phyloP scores from a whole-genome alignment of 2,888 invertebrate genomes.

The Pristionchus japonicus region DNA sequence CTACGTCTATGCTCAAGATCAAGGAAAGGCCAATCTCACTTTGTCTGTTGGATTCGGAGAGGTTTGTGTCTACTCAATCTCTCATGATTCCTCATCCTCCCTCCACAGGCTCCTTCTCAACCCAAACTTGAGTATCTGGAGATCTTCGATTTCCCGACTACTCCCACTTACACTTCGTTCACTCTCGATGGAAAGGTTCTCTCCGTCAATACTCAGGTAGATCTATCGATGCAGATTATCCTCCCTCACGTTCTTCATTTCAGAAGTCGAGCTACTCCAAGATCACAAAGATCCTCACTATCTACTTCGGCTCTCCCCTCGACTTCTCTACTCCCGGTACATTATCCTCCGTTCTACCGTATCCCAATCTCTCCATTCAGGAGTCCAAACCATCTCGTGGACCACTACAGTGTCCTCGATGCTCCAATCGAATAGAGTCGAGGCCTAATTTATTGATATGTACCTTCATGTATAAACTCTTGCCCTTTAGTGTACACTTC shows the following conservation, averaged over 20 bases:
- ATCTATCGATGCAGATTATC: background rate
- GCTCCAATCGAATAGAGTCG: background rate
- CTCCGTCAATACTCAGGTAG: conserved; percentile 50
- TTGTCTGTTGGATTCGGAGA: background rate
- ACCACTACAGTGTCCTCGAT: background rate
- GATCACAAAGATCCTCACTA: background rate
- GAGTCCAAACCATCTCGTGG: conserved; percentile 32
- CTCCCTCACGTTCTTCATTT: background rate
- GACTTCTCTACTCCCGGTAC: conserved; percentile 30
- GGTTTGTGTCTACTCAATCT: background rate
- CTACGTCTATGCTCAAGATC: background rate
- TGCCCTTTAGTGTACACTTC: background rate
- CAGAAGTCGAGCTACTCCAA: conserved; percentile 38
- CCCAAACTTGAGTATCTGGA: conserved; percentile 66
- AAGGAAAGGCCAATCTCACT: conserved; percentile 14
- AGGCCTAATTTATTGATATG: background rate
- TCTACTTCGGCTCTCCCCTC: conserved; percentile 36
- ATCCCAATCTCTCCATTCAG: conserved; percentile 1
- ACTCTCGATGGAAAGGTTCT: conserved; percentile 56
- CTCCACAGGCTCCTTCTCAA: conserved; percentile 50
- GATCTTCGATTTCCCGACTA: conserved; percentile 60
- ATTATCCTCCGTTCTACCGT: background rate
- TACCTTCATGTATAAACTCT: conserved; percentile 1
- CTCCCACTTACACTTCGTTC: conserved; percentile 59
- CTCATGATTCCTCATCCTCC: background rate